These are phyloP conservation scores for Epicampocera succincta DNA, from an alignment of 2,888 invertebrate species.

Conservation along the genomic window DNA sequence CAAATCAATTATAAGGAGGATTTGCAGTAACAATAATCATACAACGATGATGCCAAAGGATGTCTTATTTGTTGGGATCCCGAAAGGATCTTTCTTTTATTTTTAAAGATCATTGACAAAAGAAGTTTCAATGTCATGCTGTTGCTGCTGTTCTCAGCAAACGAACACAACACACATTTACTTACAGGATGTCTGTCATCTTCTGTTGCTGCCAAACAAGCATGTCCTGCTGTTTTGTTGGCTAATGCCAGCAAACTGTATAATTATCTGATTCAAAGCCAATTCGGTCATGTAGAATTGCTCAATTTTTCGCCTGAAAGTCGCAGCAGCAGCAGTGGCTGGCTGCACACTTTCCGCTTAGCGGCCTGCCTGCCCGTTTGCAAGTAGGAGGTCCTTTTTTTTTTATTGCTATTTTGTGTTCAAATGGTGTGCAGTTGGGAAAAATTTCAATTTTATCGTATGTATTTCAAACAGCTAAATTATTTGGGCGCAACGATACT, in stretches of 20 bases:
- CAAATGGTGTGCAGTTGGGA: constrained; percentile 29
- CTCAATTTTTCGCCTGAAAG: constrained; percentile 3
- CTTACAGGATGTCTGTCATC: constrained; percentile 49
- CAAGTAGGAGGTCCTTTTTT: constrained; percentile 59
- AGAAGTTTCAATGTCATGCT: constrained; percentile 63
- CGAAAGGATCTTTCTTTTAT: constrained; percentile 36
- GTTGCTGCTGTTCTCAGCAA: constrained; percentile 36
- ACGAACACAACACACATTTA: constrained; percentile 7
- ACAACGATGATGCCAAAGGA: constrained; percentile 14
- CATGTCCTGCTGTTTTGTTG: constrained; percentile 47
- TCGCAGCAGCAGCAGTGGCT: constrained; percentile 8
- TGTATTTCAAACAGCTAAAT: constrained; percentile 51
- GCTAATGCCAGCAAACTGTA: constrained; percentile 41
- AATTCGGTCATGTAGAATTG: constrained; percentile 62
- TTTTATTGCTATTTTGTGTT: constrained; percentile 48
- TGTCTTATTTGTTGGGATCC: not conserved
- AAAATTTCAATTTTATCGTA: not conserved
- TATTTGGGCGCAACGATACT: constrained; percentile 55
- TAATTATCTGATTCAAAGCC: constrained; percentile 49
- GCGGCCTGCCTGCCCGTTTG: constrained; percentile 20
- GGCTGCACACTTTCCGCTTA: constrained; percentile 19
- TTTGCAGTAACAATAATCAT: constrained; percentile 34
- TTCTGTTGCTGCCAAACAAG: not conserved
- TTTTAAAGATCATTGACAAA: constrained; percentile 38
- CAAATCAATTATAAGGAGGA: constrained; percentile 64